Evolutionary conservation across 2,888 invertebrate genomes (phyloP), one percentile per base, ranked within the genome.

Genomic region (Melanotus villosus): DNA sequence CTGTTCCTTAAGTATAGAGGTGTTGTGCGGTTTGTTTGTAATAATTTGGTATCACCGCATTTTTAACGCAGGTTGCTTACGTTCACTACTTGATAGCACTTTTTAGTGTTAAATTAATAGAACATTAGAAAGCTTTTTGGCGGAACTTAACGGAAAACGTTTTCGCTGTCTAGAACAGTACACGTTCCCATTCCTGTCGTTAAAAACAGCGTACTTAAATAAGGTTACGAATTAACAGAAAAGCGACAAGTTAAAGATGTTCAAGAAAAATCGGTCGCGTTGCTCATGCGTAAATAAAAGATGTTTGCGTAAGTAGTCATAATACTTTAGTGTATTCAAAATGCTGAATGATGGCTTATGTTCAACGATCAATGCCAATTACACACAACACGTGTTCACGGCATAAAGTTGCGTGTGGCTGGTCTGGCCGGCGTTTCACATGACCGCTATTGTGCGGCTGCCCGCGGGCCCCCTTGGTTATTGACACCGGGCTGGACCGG

Each of bases 391-490:
- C 69, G 69, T 69, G 69, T 69, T 65, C 45, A 52, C 30, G 60
- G 59, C 43, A 60, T 38, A 69, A 47, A 70, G 36, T 62, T 66
- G 70, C 66, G 70, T 68, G 73, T 71, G 68, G 72, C 62, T 70
- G 69, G 67, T 58, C 60, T 57, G 68, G 60, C 60, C 68, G 68
- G 68, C 72, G 69, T 74, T 76, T 74, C 75, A 75, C 75, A 75
- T 76, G 77, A 77, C 77, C 77, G 76, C 76, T 72, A 70, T 72
- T 66, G 68, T 72, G 65, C 64, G 60, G 65, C 68, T 50, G 72
- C 77, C 73, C 67, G 67, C 70, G 70, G 74, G 73, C 68, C 67
- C 72, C 65, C 71, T 72, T 77, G 77, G 77, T 77, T 77, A 77
- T 77, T 77, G 77, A 77, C 77, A 77, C 76, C 76, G 74, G 68